Evolutionary conservation across 2,113 vertebrate species (phyloP), one percentile per base, ranked within the genome.

Genomic region (Pelodiscus sinensis): DNA sequence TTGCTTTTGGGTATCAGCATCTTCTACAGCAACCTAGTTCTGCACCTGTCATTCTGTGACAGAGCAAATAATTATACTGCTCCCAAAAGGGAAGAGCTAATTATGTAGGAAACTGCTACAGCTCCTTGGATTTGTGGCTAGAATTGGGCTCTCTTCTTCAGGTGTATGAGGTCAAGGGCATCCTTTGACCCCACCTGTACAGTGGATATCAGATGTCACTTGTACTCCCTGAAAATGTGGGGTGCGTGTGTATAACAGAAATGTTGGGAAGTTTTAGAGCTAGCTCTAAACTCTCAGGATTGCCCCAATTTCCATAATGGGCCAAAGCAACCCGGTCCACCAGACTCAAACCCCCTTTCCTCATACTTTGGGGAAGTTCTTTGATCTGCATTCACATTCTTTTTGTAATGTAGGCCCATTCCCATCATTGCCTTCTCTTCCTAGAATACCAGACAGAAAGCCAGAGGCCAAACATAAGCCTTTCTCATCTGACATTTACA

Each of bases 1-100:
- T 92, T 94, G 79, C 89, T 95, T 94, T 86, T 95, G 93, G 89
- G 73, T 75, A 94, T 91, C 94, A 93, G 90, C 87, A 93, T 73
- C 80, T 95, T 95, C 88, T 94, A 82, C 82, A 52, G 87, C 88
- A 79, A 50, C 5, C 65, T 68, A 68, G 81, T 82, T 51, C 58
- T 56, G 60, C 54, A 54, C 4, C 8, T 62, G 82, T 79, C 79
- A 81, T 92, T 93, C 84, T 80, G 84, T 85, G 75, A 84, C 73
- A 21, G 81, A 19, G 80, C 82, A 92, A 87, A 94, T 95, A 85
- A 95, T 94, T 94, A 92, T 58, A 16, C 78, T 60, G 19, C 56
- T 94, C 79, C 60, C 84, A 81, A 29, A 75, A 19, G 79, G 91
- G 73, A 86, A 86, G 92, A 95, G 35, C 81, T 93, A 79, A 82